These are phyloP conservation scores for Solen grandis DNA, from an alignment of 1,140 invertebrate genomes.

Conservation along the genomic window DNA sequence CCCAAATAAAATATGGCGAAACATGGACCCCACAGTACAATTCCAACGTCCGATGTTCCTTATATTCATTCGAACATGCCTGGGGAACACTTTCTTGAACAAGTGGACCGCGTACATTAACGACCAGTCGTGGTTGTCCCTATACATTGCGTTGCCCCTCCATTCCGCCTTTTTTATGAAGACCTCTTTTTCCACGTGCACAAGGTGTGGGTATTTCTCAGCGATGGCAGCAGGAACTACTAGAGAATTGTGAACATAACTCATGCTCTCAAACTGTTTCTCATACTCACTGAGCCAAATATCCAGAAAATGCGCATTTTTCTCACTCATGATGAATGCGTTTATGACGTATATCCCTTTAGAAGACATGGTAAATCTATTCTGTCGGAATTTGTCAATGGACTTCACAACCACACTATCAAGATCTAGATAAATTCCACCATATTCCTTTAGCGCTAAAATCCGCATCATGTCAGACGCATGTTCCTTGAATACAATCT, in stretches of 20 bases:
- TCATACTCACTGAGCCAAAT: conserved; percentile 4
- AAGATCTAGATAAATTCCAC: conserved; percentile 22
- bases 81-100: not conserved
- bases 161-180: not conserved
- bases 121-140: not conserved
- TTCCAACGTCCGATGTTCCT: not conserved
- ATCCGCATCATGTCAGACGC: conserved; percentile 34
- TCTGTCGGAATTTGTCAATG: not conserved
- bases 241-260: conserved; percentile 16
- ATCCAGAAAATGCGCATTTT: conserved; percentile 17
- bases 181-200: conserved; percentile 7
- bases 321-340: conserved; percentile 20
- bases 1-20: conserved; percentile 14
- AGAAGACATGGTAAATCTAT: conserved; percentile 17
- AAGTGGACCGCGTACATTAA: conserved; percentile 13
- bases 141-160: not conserved
- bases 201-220: not conserved
- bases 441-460: conserved; percentile 12
- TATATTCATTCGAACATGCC: not conserved
- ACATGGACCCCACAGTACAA: conserved; percentile 12
- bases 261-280: not conserved
- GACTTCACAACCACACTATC: conserved; percentile 6
- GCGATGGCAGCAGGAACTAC: not conserved
- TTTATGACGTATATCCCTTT: too few relatives aligned
- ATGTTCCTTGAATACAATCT: not conserved